A percentile compares a stretch with the other conserved stretches of the same genome.
phyloP scores from a whole-genome alignment of 2,797 vertebrate species.

The Netta rufina region DNA sequence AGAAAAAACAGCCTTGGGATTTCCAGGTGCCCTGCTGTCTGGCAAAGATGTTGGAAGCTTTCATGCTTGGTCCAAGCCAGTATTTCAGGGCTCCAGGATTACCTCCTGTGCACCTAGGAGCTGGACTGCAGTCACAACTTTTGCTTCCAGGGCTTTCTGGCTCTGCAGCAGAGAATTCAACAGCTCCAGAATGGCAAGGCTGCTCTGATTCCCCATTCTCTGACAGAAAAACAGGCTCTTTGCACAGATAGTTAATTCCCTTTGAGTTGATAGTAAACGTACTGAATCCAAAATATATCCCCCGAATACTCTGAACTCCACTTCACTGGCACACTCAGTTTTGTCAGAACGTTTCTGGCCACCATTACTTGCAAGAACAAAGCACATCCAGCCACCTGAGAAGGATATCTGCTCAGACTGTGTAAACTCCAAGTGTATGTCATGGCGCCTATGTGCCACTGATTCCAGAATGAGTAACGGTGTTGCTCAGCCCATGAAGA shows the following conservation, averaged over 20 bases:
- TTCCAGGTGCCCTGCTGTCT: conserved; percentile 13
- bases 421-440: background rate
- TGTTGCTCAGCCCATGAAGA: background rate
- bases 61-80: background rate
- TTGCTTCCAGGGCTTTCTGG: background rate
- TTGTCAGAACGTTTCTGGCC: background rate
- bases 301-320: background rate
- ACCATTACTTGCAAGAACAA: background rate
- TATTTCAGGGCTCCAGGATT: background rate
- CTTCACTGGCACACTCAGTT: background rate
- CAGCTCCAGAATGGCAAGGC: background rate
- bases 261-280: background rate
- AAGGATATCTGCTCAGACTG: background rate
- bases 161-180: background rate
- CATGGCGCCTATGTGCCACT: background rate
- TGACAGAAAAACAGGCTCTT: background rate
- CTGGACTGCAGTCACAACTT: background rate
- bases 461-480: background rate
- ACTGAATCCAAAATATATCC: background rate
- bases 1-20: background rate
- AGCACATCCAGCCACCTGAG: background rate
- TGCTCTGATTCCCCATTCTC: background rate
- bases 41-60: background rate
- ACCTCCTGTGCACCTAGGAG: background rate
- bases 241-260: background rate